Evolutionary conservation across 1,140 invertebrate species (phyloP).

Genomic region (Listronotus bonariensis): DNA sequence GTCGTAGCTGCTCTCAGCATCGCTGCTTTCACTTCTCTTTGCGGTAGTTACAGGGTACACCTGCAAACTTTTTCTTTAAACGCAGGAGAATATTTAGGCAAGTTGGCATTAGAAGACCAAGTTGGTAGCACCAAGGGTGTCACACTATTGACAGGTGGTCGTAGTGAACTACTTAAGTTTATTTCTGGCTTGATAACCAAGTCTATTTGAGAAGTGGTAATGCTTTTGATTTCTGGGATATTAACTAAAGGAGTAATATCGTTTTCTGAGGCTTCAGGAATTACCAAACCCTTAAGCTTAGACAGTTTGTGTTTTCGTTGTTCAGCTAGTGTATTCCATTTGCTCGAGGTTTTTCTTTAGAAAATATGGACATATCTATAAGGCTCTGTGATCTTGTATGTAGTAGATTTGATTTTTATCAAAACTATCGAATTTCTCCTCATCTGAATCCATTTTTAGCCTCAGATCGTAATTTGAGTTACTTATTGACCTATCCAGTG

Average conservation of each 20-base stretch:
- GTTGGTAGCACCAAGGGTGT: constrained; percentile 47
- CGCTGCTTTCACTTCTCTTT: constrained; percentile 54
- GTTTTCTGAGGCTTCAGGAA: constrained; percentile 69
- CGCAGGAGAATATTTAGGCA: constrained; percentile 82
- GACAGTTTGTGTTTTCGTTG: constrained; percentile 79
- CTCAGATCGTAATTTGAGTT: constrained; percentile 44
- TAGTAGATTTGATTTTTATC: constrained; percentile 39
- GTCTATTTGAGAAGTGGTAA: constrained; percentile 39
- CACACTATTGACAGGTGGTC: background rate
- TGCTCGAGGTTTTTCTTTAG: constrained; percentile 57
- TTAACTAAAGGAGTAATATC: constrained; percentile 62
- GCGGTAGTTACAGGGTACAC: constrained; percentile 62
- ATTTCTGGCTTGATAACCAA: constrained; percentile 30
- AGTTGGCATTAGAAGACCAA: constrained; percentile 61
- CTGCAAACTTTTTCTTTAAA: constrained; percentile 75
- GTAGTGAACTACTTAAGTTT: constrained; percentile 14
- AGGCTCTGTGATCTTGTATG: constrained; percentile 58
- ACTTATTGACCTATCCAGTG: constrained; percentile 32
- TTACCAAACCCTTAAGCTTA: constrained; percentile 82
- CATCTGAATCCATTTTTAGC: constrained; percentile 31
- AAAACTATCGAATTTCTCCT: constrained; percentile 29
- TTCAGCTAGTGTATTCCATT: constrained; percentile 70
- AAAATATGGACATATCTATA: constrained; percentile 56
- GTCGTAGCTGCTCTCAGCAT: constrained; percentile 42
- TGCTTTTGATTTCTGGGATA: constrained; percentile 82